phyloP scores from a whole-genome alignment of 2,113 vertebrate species.

The Collichthys lucidus region DNA sequence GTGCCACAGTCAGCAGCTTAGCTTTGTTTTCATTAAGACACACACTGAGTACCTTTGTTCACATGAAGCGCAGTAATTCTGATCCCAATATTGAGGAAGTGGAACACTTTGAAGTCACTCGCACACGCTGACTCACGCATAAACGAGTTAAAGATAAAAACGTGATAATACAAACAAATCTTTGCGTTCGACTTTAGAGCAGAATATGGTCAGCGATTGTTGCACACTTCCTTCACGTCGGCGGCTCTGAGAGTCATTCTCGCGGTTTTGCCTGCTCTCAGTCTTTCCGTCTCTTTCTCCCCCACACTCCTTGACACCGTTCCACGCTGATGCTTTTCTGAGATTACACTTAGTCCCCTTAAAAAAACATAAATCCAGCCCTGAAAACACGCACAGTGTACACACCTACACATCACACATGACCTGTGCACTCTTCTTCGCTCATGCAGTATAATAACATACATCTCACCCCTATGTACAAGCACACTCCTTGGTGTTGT shows the following conservation, averaged over 20 bases:
- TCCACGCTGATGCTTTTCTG: conserved; percentile 60
- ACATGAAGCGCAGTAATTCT: conserved; percentile 44
- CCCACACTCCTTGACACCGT: conserved; percentile 26
- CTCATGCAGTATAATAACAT: neutral
- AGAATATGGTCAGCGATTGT: neutral
- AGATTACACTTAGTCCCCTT: conserved; percentile 64
- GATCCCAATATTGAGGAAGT: conserved; percentile 50
- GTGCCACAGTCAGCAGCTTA: conserved; percentile 78
- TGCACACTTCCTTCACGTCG: neutral
- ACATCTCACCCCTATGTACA: neutral
- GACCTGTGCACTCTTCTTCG: neutral
- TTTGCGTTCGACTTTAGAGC: neutral
- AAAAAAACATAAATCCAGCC: conserved; percentile 52
- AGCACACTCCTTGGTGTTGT: neutral
- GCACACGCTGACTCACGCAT: neutral
- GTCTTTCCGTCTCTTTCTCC: conserved; percentile 36
- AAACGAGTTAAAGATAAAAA: conserved; percentile 13
- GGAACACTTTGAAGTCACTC: conserved; percentile 8
- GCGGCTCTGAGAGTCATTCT: conserved; percentile 33
- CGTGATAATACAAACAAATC: neutral
- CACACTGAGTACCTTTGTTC: conserved; percentile 47
- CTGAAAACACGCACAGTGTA: neutral
- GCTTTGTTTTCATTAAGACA: conserved; percentile 79
- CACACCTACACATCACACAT: neutral
- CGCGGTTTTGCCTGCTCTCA: neutral